phyloP scores from a whole-genome alignment of 2,888 invertebrate species.

The Drosophila rellima region DNA sequence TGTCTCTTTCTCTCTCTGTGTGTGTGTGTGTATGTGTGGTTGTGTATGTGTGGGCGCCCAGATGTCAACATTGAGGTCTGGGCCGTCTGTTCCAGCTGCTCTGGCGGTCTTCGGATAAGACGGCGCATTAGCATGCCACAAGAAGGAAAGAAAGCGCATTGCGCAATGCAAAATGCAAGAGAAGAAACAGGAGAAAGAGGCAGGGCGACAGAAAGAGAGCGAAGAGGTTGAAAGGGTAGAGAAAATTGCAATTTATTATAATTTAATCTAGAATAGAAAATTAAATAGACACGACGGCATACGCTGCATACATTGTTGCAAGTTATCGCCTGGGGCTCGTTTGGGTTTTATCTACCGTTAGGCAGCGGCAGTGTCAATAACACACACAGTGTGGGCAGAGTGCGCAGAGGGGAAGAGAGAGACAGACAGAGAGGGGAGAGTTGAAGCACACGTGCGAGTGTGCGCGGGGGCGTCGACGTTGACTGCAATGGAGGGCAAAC shows the following conservation, averaged over 20 bases:
- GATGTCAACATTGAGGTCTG: slow-evolving; percentile 62
- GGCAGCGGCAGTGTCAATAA: slow-evolving; percentile 74
- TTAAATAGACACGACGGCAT: slow-evolving; percentile 63
- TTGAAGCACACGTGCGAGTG: slow-evolving; percentile 20
- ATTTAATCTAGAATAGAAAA: slow-evolving; percentile 81
- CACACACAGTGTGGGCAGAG: slow-evolving; percentile 49
- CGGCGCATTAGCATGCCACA: slow-evolving; percentile 42
- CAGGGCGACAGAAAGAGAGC: background rate
- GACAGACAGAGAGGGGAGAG: slow-evolving; percentile 1
- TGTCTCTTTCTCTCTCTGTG: background rate
- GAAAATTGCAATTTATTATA: slow-evolving; percentile 78
- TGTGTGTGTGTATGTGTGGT: slow-evolving; percentile 1
- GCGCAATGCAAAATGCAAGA: slow-evolving; percentile 59
- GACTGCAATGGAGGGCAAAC: slow-evolving; percentile 74
- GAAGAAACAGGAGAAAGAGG: background rate
- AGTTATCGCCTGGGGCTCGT: slow-evolving; percentile 58
- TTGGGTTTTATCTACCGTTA: slow-evolving; percentile 80
- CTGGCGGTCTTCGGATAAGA: background rate
- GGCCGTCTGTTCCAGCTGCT: slow-evolving; percentile 22
- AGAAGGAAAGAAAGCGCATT: slow-evolving; percentile 60
- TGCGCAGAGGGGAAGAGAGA: background rate
- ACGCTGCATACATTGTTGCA: slow-evolving; percentile 72
- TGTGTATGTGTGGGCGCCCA: slow-evolving; percentile 51
- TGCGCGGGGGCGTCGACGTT: slow-evolving; percentile 58
- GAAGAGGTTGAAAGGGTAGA: slow-evolving; percentile 1